Evolutionary conservation across 2,113 vertebrate genomes (phyloP).

Genomic region (Bettongia penicillata): DNA sequence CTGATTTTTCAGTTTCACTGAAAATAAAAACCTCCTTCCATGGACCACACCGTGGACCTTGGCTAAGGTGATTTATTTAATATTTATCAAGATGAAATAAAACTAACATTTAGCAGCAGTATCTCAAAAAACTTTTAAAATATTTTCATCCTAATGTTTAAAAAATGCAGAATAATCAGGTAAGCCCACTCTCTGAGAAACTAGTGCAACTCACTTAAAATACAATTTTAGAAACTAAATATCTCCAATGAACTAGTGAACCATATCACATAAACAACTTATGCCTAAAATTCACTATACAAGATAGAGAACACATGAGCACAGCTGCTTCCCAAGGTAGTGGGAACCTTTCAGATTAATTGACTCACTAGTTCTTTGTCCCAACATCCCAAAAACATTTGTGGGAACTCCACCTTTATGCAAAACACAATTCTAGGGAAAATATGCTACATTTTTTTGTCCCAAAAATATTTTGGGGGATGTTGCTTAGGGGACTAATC

Average conservation of each 20-base stretch:
- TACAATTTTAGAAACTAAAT: background rate
- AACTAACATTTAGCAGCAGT: background rate
- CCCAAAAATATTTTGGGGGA: slow-evolving; percentile 75
- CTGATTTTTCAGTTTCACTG: slow-evolving; percentile 12
- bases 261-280: background rate
- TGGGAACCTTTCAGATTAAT: slow-evolving; percentile 60
- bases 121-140: slow-evolving; percentile 40
- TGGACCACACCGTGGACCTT: background rate
- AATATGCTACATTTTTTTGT: slow-evolving; percentile 59
- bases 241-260: background rate
- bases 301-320: slow-evolving; percentile 15
- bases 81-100: slow-evolving; percentile 45
- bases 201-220: slow-evolving; percentile 28
- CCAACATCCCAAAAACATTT: slow-evolving; percentile 68
- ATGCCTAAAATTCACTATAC: background rate
- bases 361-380: slow-evolving; percentile 40
- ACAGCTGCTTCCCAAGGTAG: slow-evolving; percentile 33
- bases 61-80: background rate
- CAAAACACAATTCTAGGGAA: slow-evolving; percentile 70
- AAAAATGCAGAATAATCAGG: background rate
- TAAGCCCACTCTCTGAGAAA: background rate
- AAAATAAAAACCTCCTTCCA: slow-evolving; percentile 40
- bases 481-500: slow-evolving; percentile 62
- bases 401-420: slow-evolving; percentile 54
- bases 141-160: slow-evolving; percentile 12